Evolutionary conservation across 37 sponge, comb jelly and placozoan genomes (phyloP).

Genomic region (Bolinopsis microptera): DNA sequence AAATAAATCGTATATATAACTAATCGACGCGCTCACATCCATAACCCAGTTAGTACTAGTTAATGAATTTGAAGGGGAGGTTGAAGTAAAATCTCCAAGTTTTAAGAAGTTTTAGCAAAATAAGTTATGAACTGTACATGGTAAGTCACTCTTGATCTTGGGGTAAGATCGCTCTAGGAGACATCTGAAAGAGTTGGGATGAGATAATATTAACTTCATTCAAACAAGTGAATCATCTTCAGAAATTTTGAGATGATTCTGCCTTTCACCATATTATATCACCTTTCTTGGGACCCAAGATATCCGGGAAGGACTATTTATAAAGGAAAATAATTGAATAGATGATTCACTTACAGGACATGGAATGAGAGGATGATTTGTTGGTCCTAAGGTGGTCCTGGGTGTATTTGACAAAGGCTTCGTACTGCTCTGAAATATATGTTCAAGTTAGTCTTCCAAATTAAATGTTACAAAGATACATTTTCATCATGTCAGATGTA

Average conservation of each 20-base stretch:
- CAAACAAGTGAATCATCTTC: no score
- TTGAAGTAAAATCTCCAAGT: conserved; percentile 29
- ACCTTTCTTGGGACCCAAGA: no score
- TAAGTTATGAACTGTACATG: conserved; percentile 37
- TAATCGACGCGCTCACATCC: neutral
- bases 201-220: no score
- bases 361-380: conserved; percentile 25
- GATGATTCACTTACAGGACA: conserved; percentile 67
- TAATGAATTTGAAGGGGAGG: neutral
- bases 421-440: conserved; percentile 63
- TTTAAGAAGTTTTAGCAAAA: neutral
- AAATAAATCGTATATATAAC: neutral
- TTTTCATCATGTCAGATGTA: neutral
- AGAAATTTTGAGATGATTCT: no score
- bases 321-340: no score
- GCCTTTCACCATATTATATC: no score
- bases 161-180: neutral
- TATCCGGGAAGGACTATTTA: no score
- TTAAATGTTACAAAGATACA: no score
- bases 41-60: neutral
- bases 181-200: conserved; percentile 39
- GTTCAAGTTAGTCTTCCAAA: neutral
- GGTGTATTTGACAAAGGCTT: conserved; percentile 41
- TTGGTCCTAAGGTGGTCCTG: conserved; percentile 45
- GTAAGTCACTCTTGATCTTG: neutral